phyloP scores from a whole-genome alignment of 2,797 vertebrate genomes.

The Periophthalmus magnuspinnatus region DNA sequence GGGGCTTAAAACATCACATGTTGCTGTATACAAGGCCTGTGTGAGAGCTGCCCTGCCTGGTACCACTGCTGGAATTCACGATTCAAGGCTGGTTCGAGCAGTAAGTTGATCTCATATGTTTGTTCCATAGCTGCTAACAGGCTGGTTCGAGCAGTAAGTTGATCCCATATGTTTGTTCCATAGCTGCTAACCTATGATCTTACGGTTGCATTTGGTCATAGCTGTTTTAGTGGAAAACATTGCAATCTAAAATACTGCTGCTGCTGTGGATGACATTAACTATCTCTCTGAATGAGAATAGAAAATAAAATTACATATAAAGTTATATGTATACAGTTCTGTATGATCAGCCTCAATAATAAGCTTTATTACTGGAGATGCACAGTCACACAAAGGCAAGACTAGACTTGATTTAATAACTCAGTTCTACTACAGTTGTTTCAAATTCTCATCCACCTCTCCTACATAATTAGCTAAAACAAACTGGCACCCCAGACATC shows the following conservation, averaged over 20 bases:
- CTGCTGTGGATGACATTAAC: background rate
- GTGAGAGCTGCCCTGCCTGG: slow-evolving; percentile 18
- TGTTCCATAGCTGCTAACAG: background rate
- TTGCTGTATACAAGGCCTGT: slow-evolving; percentile 21
- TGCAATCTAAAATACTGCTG: background rate
- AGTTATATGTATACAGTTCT: background rate
- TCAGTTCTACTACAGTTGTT: background rate
- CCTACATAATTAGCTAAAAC: slow-evolving; percentile 2
- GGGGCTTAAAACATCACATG: slow-evolving; percentile 50
- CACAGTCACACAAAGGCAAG: background rate
- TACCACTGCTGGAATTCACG: slow-evolving; percentile 8
- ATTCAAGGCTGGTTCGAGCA: slow-evolving; percentile 22
- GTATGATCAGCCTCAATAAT: background rate
- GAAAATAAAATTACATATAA: background rate
- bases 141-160: slow-evolving; percentile 45
- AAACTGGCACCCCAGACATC: background rate
- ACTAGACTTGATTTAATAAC: background rate
- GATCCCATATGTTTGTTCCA: background rate
- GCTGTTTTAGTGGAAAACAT: background rate
- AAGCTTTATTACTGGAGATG: background rate
- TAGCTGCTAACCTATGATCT: background rate
- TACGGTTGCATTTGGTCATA: background rate
- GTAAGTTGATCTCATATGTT: slow-evolving; percentile 35
- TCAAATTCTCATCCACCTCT: slow-evolving; percentile 1
- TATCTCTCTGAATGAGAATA: background rate